Conservation (phyloP, 1,140 invertebrate species). For the Platorchestia sp. region DNA sequence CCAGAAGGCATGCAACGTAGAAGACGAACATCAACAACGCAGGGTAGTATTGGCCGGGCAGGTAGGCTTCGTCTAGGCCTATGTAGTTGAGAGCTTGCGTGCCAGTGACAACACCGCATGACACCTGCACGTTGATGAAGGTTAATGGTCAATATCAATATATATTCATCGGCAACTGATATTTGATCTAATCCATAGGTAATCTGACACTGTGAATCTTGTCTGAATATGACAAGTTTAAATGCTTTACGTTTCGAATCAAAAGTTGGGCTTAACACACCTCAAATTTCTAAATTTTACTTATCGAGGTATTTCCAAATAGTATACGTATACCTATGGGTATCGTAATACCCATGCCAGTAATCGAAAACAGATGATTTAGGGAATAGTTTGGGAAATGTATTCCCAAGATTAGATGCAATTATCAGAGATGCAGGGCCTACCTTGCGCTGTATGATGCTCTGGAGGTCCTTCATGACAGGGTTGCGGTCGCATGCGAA, state of each 20-base stretch:
- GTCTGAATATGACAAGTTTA: too few species aligned
- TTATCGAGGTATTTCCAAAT: too few species aligned
- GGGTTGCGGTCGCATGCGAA: slow-evolving; percentile 66
- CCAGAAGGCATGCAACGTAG: slow-evolving; percentile 59
- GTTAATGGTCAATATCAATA: background rate
- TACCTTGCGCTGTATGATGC: slow-evolving; percentile 66
- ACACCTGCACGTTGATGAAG: slow-evolving; percentile 56
- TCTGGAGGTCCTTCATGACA: slow-evolving; percentile 62
- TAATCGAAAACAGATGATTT: too few species aligned
- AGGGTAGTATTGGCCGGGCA: slow-evolving; percentile 60
- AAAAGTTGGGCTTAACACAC: too few species aligned
- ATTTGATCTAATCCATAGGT: too few species aligned
- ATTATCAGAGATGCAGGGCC: background rate
- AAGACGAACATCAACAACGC: slow-evolving; percentile 61
- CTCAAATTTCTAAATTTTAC: too few species aligned
- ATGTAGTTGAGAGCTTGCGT: slow-evolving; percentile 64
- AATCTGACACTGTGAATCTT: background rate
- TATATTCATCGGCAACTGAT: too few species aligned
- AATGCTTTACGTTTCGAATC: too few species aligned
- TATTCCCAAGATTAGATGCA: background rate
- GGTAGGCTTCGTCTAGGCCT: slow-evolving; percentile 60
- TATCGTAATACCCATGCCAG: too few species aligned
- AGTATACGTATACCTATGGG: too few species aligned
- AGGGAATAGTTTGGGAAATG: too few species aligned
- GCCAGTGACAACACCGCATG: slow-evolving; percentile 65